phyloP scores from a whole-genome alignment of 2,113 vertebrate genomes.

The Hippocampus mohnikei region DNA sequence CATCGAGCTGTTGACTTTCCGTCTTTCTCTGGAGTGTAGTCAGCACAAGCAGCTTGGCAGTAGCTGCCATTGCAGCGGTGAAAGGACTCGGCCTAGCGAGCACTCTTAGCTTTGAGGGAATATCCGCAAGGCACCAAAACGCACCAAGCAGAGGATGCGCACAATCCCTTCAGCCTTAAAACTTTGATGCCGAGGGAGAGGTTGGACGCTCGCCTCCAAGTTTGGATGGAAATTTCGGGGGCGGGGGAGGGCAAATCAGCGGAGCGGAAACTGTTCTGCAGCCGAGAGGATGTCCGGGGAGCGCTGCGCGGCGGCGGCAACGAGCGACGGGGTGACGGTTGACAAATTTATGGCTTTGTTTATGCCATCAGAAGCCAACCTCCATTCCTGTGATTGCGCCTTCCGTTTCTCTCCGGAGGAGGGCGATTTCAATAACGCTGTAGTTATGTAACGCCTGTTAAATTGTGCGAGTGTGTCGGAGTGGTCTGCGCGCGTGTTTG shows the following conservation, averaged over 20 bases:
- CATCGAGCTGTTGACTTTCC: not conserved
- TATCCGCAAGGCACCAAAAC: conserved; percentile 42
- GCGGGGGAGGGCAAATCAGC: not conserved
- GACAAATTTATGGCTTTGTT: not conserved
- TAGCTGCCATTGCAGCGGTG: conserved; percentile 45
- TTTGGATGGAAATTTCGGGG: conserved; percentile 12
- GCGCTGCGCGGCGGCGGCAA: not conserved
- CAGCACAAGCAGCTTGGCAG: conserved; percentile 51
- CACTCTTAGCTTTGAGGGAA: conserved; percentile 48
- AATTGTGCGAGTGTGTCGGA: not conserved
- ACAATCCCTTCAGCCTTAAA: conserved; percentile 21
- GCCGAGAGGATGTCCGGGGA: not conserved
- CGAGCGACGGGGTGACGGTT: not conserved
- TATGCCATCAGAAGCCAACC: not conserved
- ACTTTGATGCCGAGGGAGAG: conserved; percentile 30
- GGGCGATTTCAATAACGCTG: conserved; percentile 37
- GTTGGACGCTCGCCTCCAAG: conserved; percentile 3
- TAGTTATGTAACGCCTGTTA: conserved; percentile 50
- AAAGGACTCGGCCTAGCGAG: conserved; percentile 46
- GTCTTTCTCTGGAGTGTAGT: conserved; percentile 18
- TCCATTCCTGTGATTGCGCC: conserved; percentile 12
- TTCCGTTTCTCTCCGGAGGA: conserved; percentile 31
- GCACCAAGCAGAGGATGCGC: conserved; percentile 15
- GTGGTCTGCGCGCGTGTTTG: conserved; percentile 3
- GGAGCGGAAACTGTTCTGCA: not conserved